These are phyloP conservation scores for Actinopyga echinites DNA, from an alignment of 53 echinoderm and acorn worm genomes.

Conservation along the genomic window DNA sequence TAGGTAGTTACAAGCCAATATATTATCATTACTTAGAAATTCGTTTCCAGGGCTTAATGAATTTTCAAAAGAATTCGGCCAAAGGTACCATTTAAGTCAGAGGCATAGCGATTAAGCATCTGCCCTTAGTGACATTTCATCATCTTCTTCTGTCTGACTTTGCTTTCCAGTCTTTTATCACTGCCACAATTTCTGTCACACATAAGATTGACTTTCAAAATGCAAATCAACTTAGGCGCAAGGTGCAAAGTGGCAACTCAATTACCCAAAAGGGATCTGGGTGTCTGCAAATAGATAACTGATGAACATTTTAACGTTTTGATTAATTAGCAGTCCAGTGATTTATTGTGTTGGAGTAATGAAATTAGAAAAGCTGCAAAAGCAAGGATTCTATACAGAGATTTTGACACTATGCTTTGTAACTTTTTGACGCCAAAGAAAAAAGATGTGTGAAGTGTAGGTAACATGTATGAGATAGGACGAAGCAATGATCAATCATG, in stretches of 20 bases:
- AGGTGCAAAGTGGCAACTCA: conserved; percentile 17
- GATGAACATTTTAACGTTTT: conserved; percentile 25
- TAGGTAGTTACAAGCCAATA: no score
- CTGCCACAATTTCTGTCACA: no score
- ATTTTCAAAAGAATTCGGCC: no score
- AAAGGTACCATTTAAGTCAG: no score
- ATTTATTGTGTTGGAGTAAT: conserved; percentile 25
- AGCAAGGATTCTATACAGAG: not conserved
- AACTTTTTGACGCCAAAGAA: not conserved
- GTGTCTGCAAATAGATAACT: conserved; percentile 32
- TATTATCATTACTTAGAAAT: no score
- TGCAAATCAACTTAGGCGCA: no score
- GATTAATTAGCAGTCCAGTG: not conserved
- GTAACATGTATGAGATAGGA: not conserved
- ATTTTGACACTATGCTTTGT: conserved; percentile 1
- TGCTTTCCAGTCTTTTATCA: no score
- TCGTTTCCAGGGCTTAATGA: no score
- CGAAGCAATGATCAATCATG: conserved; percentile 24
- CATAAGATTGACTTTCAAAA: no score
- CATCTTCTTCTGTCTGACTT: no score
- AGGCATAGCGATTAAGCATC: no score
- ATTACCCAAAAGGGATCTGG: conserved; percentile 18
- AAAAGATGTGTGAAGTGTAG: not conserved
- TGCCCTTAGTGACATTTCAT: no score
- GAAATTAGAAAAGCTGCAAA: conserved; percentile 22